These are phyloP conservation scores for Tadarida brasiliensis DNA, from an alignment of 2,797 vertebrate species.

Conservation along the genomic window DNA sequence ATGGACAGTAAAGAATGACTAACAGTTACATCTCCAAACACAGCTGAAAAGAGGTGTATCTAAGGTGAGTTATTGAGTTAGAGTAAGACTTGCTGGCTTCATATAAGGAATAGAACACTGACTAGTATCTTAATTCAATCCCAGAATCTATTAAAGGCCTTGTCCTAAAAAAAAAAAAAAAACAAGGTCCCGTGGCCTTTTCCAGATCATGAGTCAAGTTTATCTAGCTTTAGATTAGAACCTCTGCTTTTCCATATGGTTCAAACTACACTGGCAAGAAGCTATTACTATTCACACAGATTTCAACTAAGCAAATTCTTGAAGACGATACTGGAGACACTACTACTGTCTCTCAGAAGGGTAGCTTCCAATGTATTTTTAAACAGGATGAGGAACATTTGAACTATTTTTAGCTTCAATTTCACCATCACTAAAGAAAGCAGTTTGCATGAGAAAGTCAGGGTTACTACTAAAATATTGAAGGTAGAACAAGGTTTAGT, in stretches of 20 bases:
- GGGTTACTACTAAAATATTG: constrained; percentile 32
- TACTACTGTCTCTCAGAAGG: neutral
- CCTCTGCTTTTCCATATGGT: neutral
- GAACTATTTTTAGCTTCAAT: neutral
- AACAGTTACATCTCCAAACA: constrained; percentile 66
- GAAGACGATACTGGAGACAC: neutral
- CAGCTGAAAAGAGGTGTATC: constrained; percentile 70
- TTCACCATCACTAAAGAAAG: constrained; percentile 28
- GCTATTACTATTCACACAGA: neutral
- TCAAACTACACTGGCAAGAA: neutral
- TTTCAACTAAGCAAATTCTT: constrained; percentile 35
- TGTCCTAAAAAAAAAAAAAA: neutral
- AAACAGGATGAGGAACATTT: neutral
- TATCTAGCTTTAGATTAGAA: neutral
- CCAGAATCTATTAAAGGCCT: constrained; percentile 18
- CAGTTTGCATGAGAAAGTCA: constrained; percentile 33
- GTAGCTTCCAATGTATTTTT: neutral
- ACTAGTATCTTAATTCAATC: neutral
- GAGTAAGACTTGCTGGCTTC: constrained; percentile 60
- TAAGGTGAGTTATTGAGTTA: constrained; percentile 60
- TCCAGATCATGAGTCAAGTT: neutral
- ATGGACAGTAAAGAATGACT: constrained; percentile 69
- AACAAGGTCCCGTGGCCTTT: neutral
- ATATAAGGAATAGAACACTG: neutral
- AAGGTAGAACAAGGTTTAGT: neutral